Evolutionary conservation across 2,888 invertebrate species (phyloP).

Genomic region (Dasypogon diadema): DNA sequence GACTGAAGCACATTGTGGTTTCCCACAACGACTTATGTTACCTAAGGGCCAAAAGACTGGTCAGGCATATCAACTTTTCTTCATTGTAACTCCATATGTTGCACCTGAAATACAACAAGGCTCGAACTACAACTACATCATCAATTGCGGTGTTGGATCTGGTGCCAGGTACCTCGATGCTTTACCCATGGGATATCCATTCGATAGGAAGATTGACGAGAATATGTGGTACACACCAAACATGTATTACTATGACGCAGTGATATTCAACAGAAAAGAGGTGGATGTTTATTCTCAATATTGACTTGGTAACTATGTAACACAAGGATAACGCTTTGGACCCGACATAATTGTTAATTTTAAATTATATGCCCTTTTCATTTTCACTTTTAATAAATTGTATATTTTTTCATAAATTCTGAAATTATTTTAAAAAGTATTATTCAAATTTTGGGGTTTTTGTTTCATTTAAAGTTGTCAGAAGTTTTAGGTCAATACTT

Average conservation of each 20-base stretch:
- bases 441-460: not conserved
- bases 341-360: not conserved
- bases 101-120: slow-evolving; percentile 69
- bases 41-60: slow-evolving; percentile 80
- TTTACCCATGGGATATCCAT: slow-evolving; percentile 79
- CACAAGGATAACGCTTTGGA: not conserved
- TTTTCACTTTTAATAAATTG: not conserved
- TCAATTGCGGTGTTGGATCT: slow-evolving; percentile 71
- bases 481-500: too few relatives aligned
- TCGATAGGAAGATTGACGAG: slow-evolving; percentile 76
- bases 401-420: not conserved
- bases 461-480: too few relatives aligned
- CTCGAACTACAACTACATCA: slow-evolving; percentile 69
- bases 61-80: slow-evolving; percentile 75
- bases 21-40: slow-evolving; percentile 78
- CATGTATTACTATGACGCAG: slow-evolving; percentile 75
- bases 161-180: slow-evolving; percentile 73
- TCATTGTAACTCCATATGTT: slow-evolving; percentile 73
- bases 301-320: slow-evolving; percentile 31
- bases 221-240: slow-evolving; percentile 76
- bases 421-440: too few relatives aligned
- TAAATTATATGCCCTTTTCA: not conserved
- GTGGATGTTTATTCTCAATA: slow-evolving; percentile 58
- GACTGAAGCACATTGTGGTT: slow-evolving; percentile 74
- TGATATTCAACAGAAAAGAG: slow-evolving; percentile 74